Evolutionary conservation across 2,888 invertebrate species (phyloP).

Genomic region (Dysmachus trigonus): DNA sequence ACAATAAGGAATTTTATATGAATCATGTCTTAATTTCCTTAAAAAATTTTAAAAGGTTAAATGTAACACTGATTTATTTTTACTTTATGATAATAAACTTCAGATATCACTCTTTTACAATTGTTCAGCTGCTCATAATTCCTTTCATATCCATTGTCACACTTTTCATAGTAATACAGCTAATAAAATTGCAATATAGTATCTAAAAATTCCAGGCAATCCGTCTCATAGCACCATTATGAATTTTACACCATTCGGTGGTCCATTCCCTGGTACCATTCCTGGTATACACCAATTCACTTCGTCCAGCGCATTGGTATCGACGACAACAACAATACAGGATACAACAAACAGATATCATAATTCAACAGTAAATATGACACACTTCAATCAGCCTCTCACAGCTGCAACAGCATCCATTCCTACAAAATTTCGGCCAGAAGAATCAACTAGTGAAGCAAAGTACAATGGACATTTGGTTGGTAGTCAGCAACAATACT

Average conservation of each 20-base stretch:
- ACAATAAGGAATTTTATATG: too few species aligned
- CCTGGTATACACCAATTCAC: slow-evolving; percentile 87
- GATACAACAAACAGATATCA: slow-evolving; percentile 59
- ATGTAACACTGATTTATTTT: too few species aligned
- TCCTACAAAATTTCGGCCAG: slow-evolving; percentile 72
- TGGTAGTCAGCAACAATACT: slow-evolving; percentile 58
- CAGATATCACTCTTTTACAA: too few species aligned
- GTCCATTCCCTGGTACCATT: slow-evolving; percentile 79
- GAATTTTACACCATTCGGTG: slow-evolving; percentile 89
- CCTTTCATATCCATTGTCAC: background rate
- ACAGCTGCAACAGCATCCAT: slow-evolving; percentile 51
- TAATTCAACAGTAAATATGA: slow-evolving; percentile 59
- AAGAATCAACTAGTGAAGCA: slow-evolving; percentile 67
- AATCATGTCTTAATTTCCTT: too few species aligned
- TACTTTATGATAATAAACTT: too few species aligned
- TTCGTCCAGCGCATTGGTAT: slow-evolving; percentile 64
- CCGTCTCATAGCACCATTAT: slow-evolving; percentile 64
- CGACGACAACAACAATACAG: slow-evolving; percentile 67
- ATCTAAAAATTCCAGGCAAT: slow-evolving; percentile 37
- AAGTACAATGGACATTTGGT: slow-evolving; percentile 67
- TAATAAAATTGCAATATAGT: background rate
- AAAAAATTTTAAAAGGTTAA: too few species aligned
- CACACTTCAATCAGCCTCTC: slow-evolving; percentile 69
- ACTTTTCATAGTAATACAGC: background rate
- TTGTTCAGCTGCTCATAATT: too few species aligned